Percentiles rank a stretch among this genome's conserved stretches.
These are phyloP conservation scores for Mormyrus iriodes DNA, from an alignment of 2,113 vertebrate species.

Conservation along the genomic window DNA sequence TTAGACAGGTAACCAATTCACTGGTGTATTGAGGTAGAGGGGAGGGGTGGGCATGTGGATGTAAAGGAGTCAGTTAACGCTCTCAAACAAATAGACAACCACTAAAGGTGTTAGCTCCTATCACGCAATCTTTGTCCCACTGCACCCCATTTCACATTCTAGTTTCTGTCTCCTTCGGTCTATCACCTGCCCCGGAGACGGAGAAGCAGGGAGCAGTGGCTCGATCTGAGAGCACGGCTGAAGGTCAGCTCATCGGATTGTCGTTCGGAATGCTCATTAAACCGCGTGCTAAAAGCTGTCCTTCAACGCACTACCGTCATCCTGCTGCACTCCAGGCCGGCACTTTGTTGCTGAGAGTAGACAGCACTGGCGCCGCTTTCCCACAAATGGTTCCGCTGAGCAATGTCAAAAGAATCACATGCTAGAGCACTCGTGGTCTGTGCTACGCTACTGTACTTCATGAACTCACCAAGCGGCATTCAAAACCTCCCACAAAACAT, in stretches of 20 bases:
- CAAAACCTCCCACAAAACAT: background rate
- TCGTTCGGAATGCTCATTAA: background rate
- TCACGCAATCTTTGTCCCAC: constrained; percentile 17
- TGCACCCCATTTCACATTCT: background rate
- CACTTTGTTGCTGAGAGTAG: background rate
- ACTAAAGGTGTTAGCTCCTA: constrained; percentile 33
- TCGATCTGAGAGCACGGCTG: background rate
- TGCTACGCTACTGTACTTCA: background rate
- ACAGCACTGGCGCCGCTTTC: background rate
- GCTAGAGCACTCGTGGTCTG: background rate
- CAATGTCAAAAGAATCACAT: background rate
- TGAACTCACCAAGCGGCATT: background rate
- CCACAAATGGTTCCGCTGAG: background rate
- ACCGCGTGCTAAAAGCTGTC: background rate
- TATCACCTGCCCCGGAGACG: background rate
- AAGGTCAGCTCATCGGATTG: constrained; percentile 23
- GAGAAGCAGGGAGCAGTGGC: background rate
- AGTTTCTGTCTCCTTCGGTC: background rate
- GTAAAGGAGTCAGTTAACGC: constrained; percentile 5
- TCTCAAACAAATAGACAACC: constrained; percentile 15
- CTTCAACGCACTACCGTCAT: background rate
- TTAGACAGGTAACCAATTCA: constrained; percentile 32
- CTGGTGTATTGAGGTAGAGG: background rate
- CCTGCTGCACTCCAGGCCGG: background rate
- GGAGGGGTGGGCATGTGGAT: background rate